These are phyloP conservation scores for Coracias cyanogaster DNA, from an alignment of 2,797 vertebrate genomes.

Conservation along the genomic window DNA sequence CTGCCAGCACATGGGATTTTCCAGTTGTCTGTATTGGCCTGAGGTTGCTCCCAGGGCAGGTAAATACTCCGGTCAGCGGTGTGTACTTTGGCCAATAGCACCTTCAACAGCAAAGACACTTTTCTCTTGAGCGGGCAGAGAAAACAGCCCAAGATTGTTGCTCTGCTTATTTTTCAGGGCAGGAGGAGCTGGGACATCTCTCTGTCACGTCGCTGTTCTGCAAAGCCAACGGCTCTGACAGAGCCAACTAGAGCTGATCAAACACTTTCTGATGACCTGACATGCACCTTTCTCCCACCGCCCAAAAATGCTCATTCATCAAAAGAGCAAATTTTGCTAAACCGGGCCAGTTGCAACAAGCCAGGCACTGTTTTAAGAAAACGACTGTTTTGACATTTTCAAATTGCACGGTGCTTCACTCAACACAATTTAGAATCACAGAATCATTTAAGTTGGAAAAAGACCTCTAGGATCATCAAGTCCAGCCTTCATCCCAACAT, in stretches of 20 bases:
- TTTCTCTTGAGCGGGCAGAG: not conserved
- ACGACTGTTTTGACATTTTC: not conserved
- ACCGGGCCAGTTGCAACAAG: not conserved
- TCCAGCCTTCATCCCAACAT: too few species aligned
- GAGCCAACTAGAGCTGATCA: not conserved
- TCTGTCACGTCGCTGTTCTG: not conserved
- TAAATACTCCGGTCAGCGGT: not conserved
- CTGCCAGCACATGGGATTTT: not conserved
- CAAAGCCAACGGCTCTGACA: not conserved
- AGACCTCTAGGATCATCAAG: too few species aligned
- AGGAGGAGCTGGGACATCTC: not conserved
- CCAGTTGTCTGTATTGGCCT: not conserved
- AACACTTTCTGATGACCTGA: not conserved
- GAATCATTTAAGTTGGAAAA: too few species aligned
- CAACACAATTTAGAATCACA: not conserved
- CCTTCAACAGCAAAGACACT: not conserved
- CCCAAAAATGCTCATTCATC: not conserved
- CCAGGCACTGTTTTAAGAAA: not conserved
- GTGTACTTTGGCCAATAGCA: not conserved
- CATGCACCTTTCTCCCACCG: not conserved
- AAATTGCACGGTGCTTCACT: not conserved
- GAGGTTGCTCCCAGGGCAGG: not conserved
- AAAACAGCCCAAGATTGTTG: not conserved
- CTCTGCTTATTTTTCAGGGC: not conserved
- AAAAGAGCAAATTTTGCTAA: not conserved